Evolutionary conservation across 2,888 invertebrate genomes (phyloP), one percentile per base, ranked within the genome.

Genomic region (Bruchidius siliquastri): DNA sequence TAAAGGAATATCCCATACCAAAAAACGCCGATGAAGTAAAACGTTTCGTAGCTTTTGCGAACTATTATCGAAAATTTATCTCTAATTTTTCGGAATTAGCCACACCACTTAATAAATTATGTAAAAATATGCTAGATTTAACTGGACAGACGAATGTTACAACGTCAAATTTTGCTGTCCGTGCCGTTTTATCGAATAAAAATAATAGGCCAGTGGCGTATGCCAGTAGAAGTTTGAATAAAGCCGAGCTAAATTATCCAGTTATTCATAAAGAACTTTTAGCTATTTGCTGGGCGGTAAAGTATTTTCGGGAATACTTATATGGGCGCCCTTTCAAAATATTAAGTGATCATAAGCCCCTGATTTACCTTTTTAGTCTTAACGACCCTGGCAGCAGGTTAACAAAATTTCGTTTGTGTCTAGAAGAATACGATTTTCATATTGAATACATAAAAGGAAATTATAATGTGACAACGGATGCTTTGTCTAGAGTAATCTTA

Each of bases 11-110:
- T 73, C 82, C 83, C 18, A 72, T 77, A 67, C 82, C 83, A 8
- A 80, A 80, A 77, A 79, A 75, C 4, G 74, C 76, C 71, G 82
- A 81, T 76, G 80, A 84, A 68, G 82, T 82, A 0, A 83, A 83
- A 79, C 77, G 79, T 26, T 83, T 82, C 70, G 72, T 84, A 74
- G 83, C 82, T 32, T 75, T 82, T 20, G 72, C 79, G 0, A 79
- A 80, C n/a, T 83, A 82, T 72, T 85, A 83, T 67, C 79, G 83
- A 6, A 76, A 83, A 22, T 85, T 83, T 69, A 81, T 80, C 79
- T 13, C 77, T 79, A 75, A 75, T 20, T 71, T 71, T 32, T 13
- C 21, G 1, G 20, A 6, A n/a, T 10, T 82, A 1, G 80, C 82
- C 0, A 82, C 83, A 79, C 83, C 83, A 32, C 66, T 82, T 13